These are phyloP conservation scores for Spodoptera exigua DNA, from an alignment of 2,888 invertebrate species.

Conservation along the genomic window DNA sequence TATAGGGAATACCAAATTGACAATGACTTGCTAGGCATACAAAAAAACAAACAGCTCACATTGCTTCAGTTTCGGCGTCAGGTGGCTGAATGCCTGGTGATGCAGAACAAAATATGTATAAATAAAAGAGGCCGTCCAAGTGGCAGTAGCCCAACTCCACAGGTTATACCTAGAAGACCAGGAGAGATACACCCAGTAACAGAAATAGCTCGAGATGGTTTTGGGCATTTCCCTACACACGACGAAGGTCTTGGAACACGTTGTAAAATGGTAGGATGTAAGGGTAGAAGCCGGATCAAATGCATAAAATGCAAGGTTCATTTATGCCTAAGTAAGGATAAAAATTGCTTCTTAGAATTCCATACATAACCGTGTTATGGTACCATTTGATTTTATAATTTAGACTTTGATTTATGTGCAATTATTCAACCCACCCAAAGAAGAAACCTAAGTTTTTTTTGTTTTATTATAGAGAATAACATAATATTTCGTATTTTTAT, in stretches of 20 bases:
- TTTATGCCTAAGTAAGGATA: slow-evolving; percentile 56
- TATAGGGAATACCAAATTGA: too few species aligned
- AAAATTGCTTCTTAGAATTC: slow-evolving; percentile 56
- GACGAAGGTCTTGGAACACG: slow-evolving; percentile 51
- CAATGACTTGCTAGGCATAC: too few species aligned
- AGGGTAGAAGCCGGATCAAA: slow-evolving; percentile 52
- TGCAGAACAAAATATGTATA: slow-evolving; percentile 48
- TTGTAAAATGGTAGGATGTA: slow-evolving; percentile 56
- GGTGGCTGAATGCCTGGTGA: slow-evolving; percentile 54
- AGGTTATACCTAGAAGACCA: slow-evolving; percentile 55
- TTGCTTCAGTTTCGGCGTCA: too few species aligned
- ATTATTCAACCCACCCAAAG: too few species aligned
- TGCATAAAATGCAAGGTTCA: slow-evolving; percentile 59
- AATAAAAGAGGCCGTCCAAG: slow-evolving; percentile 56
- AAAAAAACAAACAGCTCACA: too few species aligned
- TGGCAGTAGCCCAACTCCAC: slow-evolving; percentile 46
- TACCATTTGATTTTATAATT: too few species aligned
- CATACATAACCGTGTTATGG: too few species aligned
- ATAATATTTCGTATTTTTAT: too few species aligned
- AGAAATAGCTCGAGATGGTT: slow-evolving; percentile 55
- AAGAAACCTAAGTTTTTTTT: too few species aligned
- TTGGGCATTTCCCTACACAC: slow-evolving; percentile 58
- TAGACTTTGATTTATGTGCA: too few species aligned
- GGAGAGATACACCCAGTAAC: slow-evolving; percentile 51
- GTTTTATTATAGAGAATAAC: too few species aligned